phyloP scores from a whole-genome alignment of 1,140 invertebrate species.

The Akabosia matsudoensis region DNA sequence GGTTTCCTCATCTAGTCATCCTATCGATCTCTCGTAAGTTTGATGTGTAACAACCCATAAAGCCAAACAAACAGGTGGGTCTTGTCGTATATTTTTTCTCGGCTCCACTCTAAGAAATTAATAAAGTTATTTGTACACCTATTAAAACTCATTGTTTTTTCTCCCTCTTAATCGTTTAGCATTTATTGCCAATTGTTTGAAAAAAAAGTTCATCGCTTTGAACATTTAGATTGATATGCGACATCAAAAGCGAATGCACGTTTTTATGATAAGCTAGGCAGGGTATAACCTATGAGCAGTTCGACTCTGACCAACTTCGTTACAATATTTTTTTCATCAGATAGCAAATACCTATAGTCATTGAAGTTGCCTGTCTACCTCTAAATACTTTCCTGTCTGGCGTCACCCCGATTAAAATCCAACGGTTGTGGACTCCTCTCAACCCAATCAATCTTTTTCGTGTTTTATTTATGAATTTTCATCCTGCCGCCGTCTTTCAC shows the following conservation, averaged over 20 bases:
- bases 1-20: not conserved
- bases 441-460: not conserved
- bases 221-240: not conserved
- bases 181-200: constrained; percentile 7
- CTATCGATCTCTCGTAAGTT: not conserved
- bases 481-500: not conserved
- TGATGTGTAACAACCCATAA: not conserved
- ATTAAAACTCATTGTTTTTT: constrained; percentile 24
- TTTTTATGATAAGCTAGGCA: no score
- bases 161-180: not conserved
- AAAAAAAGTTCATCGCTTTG: not conserved
- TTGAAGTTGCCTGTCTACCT: not conserved
- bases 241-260: no score
- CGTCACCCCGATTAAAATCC: not conserved
- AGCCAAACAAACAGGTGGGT: not conserved
- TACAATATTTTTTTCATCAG: no score
- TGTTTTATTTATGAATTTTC: not conserved
- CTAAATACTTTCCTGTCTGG: not conserved
- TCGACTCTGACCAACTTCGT: no score
- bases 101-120: constrained; percentile 1
- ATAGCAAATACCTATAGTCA: no score
- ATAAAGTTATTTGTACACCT: constrained; percentile 25
- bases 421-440: not conserved
- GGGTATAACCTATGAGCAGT: no score
- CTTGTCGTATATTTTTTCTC: not conserved